phyloP scores from a whole-genome alignment of 92 coral and sea anemone species.

The Epizoanthus rinbou region DNA sequence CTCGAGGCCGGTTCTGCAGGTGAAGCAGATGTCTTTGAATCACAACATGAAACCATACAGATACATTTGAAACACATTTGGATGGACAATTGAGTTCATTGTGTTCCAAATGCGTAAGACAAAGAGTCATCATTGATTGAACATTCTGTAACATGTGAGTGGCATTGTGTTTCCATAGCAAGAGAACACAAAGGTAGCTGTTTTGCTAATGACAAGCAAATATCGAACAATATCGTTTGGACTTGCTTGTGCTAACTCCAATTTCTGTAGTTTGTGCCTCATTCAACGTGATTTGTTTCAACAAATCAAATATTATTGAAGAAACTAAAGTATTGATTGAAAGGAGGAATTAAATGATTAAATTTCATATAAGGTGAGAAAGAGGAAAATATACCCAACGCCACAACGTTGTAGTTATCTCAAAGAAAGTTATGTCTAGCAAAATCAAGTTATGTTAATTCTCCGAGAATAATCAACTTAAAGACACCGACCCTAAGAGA shows the following conservation, averaged over 20 bases:
- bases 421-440: slow-evolving; percentile 21
- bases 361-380: background rate
- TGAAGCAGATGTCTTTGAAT: background rate
- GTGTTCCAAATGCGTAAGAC: background rate
- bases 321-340: slow-evolving; percentile 2
- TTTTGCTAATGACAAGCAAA: background rate
- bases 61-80: background rate
- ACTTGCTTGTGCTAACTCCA: background rate
- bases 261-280: too few relatives aligned
- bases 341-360: background rate
- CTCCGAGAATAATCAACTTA: background rate
- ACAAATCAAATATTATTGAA: too few relatives aligned
- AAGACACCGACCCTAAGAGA: background rate
- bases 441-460: background rate
- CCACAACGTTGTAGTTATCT: background rate
- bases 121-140: slow-evolving; percentile 15
- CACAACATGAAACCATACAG: slow-evolving; percentile 20
- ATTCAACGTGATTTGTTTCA: too few relatives aligned
- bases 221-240: background rate
- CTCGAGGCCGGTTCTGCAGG: background rate
- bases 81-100: slow-evolving; percentile 4
- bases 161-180: background rate
- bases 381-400: background rate
- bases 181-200: background rate
- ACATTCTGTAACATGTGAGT: background rate